Conservation (phyloP, 2,113 vertebrate species). For the Nothocercus julius region DNA sequence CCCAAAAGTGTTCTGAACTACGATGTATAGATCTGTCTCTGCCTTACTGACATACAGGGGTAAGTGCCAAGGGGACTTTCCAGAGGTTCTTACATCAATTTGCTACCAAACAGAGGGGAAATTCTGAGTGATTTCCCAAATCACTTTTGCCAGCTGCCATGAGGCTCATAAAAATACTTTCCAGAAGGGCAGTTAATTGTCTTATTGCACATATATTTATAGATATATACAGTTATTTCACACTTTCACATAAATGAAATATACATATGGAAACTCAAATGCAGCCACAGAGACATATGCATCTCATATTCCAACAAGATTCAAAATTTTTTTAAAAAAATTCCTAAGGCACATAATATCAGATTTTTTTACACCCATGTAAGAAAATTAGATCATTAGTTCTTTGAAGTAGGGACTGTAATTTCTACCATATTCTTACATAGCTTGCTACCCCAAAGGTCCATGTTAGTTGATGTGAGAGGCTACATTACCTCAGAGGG, state of each 20-base stretch:
- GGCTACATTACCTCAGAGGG: fast-evolving
- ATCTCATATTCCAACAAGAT: not conserved
- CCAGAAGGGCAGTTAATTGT: not conserved
- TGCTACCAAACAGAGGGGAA: not conserved
- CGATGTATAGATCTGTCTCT: not conserved
- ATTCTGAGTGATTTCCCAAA: conserved; percentile 35
- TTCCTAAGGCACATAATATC: not conserved
- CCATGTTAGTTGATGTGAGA: not conserved
- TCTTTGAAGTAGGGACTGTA: not conserved
- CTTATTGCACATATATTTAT: not conserved
- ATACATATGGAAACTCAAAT: not conserved
- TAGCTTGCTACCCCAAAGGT: not conserved
- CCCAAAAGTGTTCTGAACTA: fast-evolving
- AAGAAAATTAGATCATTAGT: not conserved
- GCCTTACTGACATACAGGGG: not conserved
- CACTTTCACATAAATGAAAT: not conserved
- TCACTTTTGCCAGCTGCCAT: not conserved
- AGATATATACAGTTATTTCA: not conserved
- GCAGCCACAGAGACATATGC: not conserved
- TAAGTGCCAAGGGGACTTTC: conserved; percentile 23
- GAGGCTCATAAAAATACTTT: not conserved
- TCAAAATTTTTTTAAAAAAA: not conserved
- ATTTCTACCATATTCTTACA: not conserved
- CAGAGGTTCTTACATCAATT: not conserved
- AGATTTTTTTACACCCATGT: not conserved